These are phyloP conservation scores for Oncorhynchus kisutch DNA, from an alignment of 2,113 vertebrate genomes.

Conservation along the genomic window DNA sequence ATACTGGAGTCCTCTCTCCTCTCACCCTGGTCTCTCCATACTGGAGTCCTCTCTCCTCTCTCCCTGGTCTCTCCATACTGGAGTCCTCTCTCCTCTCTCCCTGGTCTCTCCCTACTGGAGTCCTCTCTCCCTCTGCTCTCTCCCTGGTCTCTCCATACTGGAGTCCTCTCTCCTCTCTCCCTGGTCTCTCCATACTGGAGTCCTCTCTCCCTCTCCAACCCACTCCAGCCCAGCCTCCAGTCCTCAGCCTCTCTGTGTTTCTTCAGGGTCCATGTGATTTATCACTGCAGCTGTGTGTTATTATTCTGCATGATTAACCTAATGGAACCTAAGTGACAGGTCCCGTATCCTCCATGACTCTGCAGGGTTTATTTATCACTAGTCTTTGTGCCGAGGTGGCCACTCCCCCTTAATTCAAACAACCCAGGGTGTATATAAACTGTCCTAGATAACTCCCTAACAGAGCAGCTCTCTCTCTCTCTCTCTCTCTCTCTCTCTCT, in stretches of 20 bases:
- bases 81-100: too few species aligned
- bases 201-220: too few species aligned
- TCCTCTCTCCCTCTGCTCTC: neutral
- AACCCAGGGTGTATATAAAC: neutral
- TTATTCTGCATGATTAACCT: constrained; percentile 63
- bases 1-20: too few species aligned
- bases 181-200: too few species aligned
- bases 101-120: neutral
- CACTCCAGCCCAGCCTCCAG: too few species aligned
- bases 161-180: neutral
- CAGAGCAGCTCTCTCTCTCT: too few species aligned
- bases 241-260: constrained; percentile 5
- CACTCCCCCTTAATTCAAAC: constrained; percentile 25
- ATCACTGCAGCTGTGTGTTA: constrained; percentile 42
- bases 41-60: too few species aligned
- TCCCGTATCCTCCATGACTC: constrained; percentile 43
- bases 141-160: too few species aligned
- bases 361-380: constrained; percentile 60
- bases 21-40: too few species aligned
- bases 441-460: too few species aligned
- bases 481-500: too few species aligned
- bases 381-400: constrained; percentile 36
- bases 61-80: neutral
- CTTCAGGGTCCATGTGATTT: constrained; percentile 46
- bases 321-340: constrained; percentile 66